Evolutionary conservation across 2,888 invertebrate species (phyloP), one percentile per base, ranked within the genome.

Genomic region (Druceiella hillmani): DNA sequence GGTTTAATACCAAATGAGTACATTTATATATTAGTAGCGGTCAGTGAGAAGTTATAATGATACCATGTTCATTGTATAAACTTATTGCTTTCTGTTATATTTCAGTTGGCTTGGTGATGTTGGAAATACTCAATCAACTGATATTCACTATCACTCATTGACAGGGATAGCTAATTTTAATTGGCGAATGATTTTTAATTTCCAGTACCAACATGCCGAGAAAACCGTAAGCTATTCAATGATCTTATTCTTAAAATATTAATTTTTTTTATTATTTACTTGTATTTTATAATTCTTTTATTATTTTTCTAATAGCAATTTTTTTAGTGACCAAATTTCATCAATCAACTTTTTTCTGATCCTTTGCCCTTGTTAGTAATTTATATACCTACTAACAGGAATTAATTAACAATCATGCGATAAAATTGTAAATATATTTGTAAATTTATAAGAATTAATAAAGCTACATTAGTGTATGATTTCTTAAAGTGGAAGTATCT

Each of bases 101-200:
- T 44, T 26, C 47, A 86, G 87, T 2, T 88, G 87, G 87, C 64
- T 88, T 33, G 69, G 75, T 26, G 78, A 79, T 20, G 65, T 68
- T 4, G 76, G 80, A 17, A 75, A 81, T 48, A 66, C 74, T 11
- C 92, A 92, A 60, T 75, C 74, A 35, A 91, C 91, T 3, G 91
- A 93, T 59, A 75, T 90, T 14, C 89, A 91, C 62, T 87, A 86
- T 61, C 77, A 82, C 58, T 88, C 84, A 6, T 55, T 82, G 37
- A 79, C 76, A 6, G 90, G 90, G 1, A 86, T 85, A 50, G 89
- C 85, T 0, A 81, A 79, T 56, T 92, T 93, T 65, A 93, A 93
- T 63, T 93, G 92, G 92, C 71, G 92, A 48, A 89, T 93, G 71
- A 68, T 91, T 43, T 93, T 90, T 54, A 74, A 76, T 4, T 79